Evolutionary conservation across 2,113 vertebrate species (phyloP), one percentile per base, ranked within the genome.

Genomic region (Agapornis roseicollis): DNA sequence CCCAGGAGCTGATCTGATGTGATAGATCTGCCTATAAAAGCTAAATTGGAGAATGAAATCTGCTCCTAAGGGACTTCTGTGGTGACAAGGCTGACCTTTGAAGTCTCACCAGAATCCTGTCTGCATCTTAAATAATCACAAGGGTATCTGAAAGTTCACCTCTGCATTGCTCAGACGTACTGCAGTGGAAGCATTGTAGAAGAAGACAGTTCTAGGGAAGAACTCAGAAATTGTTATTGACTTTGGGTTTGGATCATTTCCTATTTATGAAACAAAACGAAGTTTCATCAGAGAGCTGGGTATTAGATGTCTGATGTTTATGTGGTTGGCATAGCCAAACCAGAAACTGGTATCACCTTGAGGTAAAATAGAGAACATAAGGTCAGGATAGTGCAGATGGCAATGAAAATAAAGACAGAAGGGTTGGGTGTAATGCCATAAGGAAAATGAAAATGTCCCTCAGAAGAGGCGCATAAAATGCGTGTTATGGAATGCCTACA

Each of bases 11-110:
- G 49, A 70, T 93, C 19, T 41, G 55, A 8, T 17, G 27, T 85
- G 90, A 95, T 82, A 85, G 69, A 88, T 95, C 74, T 94, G 79
- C 63, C 49, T 94, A 61, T 73, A 91, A 95, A 95, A 93, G 63
- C 58, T 70, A 83, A 77, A 91, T 90, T 49, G 63, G 79, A 93
- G 49, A 94, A 90, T 58, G 68, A 96, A 91, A 55, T 76, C 53
- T 82, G 49, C 29, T 88, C 88, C 92, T 72, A 8, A 56, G 63
- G 44, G 85, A 80, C 13, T 76, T 77, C 7, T 77, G 31, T 53
- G 41, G 71, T 93, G 88, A 47, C 85, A 83, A 64, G 56, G 15
- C 44, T 91, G 94, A 88, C 92, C 86, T 91, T 55, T 89, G 74
- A 89, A 89, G 35, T 88, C 69, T 82, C 3, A 22, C 76, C 85